Evolutionary conservation across 2,797 vertebrate species (phyloP).

Genomic region (Chrysocyon brachyurus): DNA sequence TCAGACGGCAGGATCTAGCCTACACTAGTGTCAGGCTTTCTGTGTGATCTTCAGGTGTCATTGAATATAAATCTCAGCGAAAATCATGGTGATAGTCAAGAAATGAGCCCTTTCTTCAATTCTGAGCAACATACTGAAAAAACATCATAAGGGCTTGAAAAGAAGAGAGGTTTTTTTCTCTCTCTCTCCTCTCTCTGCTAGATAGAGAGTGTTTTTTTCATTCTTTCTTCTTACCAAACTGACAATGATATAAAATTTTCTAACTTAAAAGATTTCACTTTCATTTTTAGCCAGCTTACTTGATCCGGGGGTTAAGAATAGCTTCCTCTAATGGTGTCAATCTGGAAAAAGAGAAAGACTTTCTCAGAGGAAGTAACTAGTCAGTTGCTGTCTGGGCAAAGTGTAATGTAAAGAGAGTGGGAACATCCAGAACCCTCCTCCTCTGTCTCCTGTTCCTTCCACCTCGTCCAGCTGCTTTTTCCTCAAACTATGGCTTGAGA

Average conservation of each 20-base stretch:
- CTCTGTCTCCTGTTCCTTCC: slow-evolving; percentile 77
- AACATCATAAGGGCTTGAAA: slow-evolving; percentile 71
- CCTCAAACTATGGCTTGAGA: slow-evolving; percentile 59
- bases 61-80: slow-evolving; percentile 77
- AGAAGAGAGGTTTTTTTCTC: slow-evolving; percentile 37
- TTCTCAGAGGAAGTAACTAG: slow-evolving; percentile 61
- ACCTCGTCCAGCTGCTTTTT: slow-evolving; percentile 70
- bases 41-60: slow-evolving; percentile 75
- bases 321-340: slow-evolving; percentile 79
- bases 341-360: slow-evolving; percentile 67
- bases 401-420: slow-evolving; percentile 71
- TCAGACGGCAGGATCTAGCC: slow-evolving; percentile 47
- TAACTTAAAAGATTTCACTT: slow-evolving; percentile 80
- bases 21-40: slow-evolving; percentile 62
- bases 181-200: slow-evolving; percentile 40
- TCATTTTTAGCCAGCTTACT: slow-evolving; percentile 79
- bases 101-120: slow-evolving; percentile 75
- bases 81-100: slow-evolving; percentile 75
- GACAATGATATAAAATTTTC: slow-evolving; percentile 81
- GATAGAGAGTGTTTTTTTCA: slow-evolving; percentile 48
- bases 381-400: slow-evolving; percentile 64
- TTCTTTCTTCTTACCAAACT: slow-evolving; percentile 70
- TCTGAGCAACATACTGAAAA: slow-evolving; percentile 70
- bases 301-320: slow-evolving; percentile 81
- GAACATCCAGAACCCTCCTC: slow-evolving; percentile 78